Evolutionary conservation across 1,140 invertebrate genomes (phyloP), one percentile per base, ranked within the genome.

Genomic region (Sitobion miscanthi): DNA sequence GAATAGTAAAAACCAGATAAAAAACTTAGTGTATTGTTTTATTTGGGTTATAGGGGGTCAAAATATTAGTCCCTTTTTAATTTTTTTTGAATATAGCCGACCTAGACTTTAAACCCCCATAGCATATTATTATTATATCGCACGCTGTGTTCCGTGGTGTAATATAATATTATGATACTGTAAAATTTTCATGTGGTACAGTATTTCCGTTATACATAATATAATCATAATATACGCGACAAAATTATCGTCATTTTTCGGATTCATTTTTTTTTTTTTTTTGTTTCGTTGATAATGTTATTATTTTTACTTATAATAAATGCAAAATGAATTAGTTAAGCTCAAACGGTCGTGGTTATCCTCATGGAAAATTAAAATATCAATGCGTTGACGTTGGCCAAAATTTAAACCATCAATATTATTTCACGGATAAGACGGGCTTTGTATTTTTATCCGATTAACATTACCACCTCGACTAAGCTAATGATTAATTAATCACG

Each of bases 331-430:
- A 47, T 86, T 86, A 86, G 85, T 86, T 45, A 30, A 86, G 42
- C 85, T 42, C 45, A 86, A 86, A 86, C 5, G 42, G 47, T 17
- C 14, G 11, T 86, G 42, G 85, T 86, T 47, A 42, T 86, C 45
- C 85, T 86, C 45, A 30, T 47, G 85, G 85, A 86, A 86, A 86
- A 86, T 86, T 30, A 86, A 86, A 86, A 47, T 86, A 86, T 86
- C 85, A 47, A 85, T 85, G 83, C 85, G 85, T 47, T 30, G 38
- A 47, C 85, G 83, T 42, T 25, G 0, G 23, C 23, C 23, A 25
- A 25, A 83, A 83, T 8, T 83, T 38, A 83, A 83, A 38, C 21
- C 77, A 83, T 77, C 35, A 38, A 83, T 83, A 38, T 83, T 83
- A 38, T 83, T 83, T 83, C 35, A 83, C 35, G 35, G 21, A 38